phyloP scores from a whole-genome alignment of 1,140 invertebrate species.

The Drosophila tristis region DNA sequence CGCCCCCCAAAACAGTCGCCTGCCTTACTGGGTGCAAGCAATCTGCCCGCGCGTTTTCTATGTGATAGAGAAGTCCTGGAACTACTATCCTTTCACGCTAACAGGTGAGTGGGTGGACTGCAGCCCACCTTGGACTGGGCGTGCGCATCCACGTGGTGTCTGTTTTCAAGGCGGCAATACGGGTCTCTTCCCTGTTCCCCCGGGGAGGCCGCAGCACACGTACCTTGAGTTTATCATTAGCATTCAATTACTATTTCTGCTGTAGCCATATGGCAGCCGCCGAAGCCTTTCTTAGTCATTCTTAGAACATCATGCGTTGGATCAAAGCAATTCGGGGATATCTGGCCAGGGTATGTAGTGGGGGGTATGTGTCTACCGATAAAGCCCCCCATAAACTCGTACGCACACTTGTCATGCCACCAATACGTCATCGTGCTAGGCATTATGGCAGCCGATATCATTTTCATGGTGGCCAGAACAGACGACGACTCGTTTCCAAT shows the following conservation, averaged over 20 bases:
- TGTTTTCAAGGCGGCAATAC: slow-evolving; percentile 43
- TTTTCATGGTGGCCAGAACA: slow-evolving; percentile 6
- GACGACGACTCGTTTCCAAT: slow-evolving; percentile 11
- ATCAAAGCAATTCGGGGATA: slow-evolving; percentile 20
- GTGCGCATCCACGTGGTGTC: slow-evolving; percentile 33
- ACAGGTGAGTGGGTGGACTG: slow-evolving; percentile 87
- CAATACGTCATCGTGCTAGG: slow-evolving; percentile 48
- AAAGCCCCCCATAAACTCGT: slow-evolving; percentile 29
- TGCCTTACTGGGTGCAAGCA: slow-evolving; percentile 95
- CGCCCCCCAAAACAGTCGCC: slow-evolving; percentile 86
- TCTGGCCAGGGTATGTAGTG: slow-evolving; percentile 14
- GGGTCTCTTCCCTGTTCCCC: not conserved
- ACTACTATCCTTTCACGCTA: slow-evolving; percentile 96
- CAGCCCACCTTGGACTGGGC: not conserved
- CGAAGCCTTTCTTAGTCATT: not conserved
- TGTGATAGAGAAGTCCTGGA: slow-evolving; percentile 97
- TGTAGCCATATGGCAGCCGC: slow-evolving; percentile 30
- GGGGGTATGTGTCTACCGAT: slow-evolving; percentile 48
- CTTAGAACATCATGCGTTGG: slow-evolving; percentile 26
- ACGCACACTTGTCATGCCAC: slow-evolving; percentile 41
- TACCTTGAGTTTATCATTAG: not conserved
- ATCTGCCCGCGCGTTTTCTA: slow-evolving; percentile 96
- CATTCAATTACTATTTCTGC: no score
- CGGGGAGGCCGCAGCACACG: no score
- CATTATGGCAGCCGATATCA: slow-evolving; percentile 9